A percentile compares a stretch with the other conserved stretches of the same genome.
Evolutionary conservation across 2,113 vertebrate species (phyloP).

Genomic region (Tetrao urogallus): DNA sequence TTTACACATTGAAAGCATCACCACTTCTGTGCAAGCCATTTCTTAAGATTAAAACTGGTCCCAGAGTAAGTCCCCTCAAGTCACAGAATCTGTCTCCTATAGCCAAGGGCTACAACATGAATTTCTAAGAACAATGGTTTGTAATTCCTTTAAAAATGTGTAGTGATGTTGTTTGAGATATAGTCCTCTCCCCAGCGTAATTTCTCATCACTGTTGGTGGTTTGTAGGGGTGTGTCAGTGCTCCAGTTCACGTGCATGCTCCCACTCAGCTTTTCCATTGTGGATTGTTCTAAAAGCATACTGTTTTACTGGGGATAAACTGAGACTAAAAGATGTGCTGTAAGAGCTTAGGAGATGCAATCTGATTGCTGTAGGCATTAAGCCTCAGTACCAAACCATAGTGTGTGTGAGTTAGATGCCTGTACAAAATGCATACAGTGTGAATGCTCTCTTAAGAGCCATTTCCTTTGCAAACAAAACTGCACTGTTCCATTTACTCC

Average conservation of each 20-base stretch:
- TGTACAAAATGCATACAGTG: no score
- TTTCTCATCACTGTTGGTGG: not conserved
- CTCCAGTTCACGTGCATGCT: not conserved
- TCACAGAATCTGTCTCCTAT: not conserved
- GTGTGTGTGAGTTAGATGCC: not conserved
- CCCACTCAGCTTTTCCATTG: not conserved
- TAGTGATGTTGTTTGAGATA: not conserved
- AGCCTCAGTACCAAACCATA: not conserved
- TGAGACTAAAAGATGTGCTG: not conserved
- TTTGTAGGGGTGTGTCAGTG: accelerated
- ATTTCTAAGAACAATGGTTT: not conserved
- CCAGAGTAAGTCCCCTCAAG: not conserved
- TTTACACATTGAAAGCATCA: not conserved
- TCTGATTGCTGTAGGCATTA: not conserved
- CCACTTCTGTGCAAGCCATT: not conserved
- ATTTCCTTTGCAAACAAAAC: not conserved
- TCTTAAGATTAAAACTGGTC: not conserved
- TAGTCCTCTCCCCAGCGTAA: not conserved
- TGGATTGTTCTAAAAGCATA: not conserved
- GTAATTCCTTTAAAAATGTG: not conserved
- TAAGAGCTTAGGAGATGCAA: not conserved
- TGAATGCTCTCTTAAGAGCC: not conserved
- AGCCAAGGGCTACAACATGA: not conserved
- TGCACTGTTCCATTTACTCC: not conserved
- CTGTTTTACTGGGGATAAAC: not conserved